Evolutionary conservation across 2,113 vertebrate genomes (phyloP).

Genomic region (Montifringilla adamsi): DNA sequence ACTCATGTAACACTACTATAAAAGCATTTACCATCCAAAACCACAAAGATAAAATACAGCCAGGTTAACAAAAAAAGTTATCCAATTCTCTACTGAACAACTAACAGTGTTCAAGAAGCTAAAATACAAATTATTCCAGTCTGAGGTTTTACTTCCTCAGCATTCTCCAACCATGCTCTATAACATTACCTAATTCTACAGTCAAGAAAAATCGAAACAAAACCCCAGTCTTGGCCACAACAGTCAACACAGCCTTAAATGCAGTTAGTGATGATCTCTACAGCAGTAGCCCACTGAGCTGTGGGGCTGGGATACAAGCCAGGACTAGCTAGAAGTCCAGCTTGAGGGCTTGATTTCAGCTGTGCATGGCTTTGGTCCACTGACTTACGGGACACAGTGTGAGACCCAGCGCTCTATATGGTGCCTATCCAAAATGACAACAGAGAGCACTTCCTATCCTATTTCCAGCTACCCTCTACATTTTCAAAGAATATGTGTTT

Average conservation of each 20-base stretch:
- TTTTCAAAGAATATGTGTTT: background rate
- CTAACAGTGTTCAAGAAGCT: background rate
- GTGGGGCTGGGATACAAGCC: background rate
- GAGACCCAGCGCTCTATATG: background rate
- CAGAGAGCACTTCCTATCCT: background rate
- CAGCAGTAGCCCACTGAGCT: background rate
- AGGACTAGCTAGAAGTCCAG: background rate
- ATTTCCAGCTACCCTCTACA: background rate
- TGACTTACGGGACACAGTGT: accelerated
- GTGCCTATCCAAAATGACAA: background rate
- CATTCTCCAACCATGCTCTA: background rate
- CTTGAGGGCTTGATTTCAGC: background rate
- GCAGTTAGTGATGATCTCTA: background rate
- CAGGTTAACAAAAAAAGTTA: background rate
- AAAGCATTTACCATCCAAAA: background rate
- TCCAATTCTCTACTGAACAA: background rate
- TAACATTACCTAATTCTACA: background rate
- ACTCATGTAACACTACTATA: background rate
- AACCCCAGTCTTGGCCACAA: background rate
- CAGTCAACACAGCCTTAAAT: background rate
- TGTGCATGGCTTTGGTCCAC: background rate
- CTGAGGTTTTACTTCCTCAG: background rate
- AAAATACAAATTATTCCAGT: background rate
- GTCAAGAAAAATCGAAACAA: background rate
- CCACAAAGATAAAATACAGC: background rate